Percentiles rank a stretch among this genome's conserved stretches.
Conservation (phyloP, 2,797 vertebrate species). For the Mionectes olivaceus region DNA sequence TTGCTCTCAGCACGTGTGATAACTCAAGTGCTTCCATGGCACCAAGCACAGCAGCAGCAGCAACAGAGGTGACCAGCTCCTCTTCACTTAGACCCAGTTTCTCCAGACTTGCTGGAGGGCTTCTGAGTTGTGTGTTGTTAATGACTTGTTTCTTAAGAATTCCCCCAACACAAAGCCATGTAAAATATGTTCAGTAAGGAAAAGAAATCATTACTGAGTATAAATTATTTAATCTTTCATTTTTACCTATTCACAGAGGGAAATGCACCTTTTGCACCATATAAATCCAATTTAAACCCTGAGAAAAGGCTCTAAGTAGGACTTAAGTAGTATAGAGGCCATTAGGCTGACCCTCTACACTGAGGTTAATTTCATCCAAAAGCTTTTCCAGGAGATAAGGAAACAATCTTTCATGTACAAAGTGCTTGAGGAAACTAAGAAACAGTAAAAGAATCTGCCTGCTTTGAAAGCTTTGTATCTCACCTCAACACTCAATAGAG, state of each 20-base stretch:
- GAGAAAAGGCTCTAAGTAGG: constrained; percentile 56
- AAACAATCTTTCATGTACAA: constrained; percentile 68
- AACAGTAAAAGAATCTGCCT: constrained; percentile 68
- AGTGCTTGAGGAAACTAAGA: constrained; percentile 71
- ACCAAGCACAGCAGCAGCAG: not conserved
- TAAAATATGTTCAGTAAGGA: not conserved
- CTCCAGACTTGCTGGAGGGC: not conserved
- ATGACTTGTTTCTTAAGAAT: not conserved
- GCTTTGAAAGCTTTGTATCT: constrained; percentile 67
- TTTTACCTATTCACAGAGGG: constrained; percentile 1
- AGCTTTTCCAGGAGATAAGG: constrained; percentile 70
- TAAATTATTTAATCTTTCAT: not conserved
- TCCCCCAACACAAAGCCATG: not conserved
- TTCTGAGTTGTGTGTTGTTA: not conserved
- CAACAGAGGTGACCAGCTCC: not conserved
- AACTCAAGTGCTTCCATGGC: not conserved
- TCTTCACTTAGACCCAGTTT: not conserved
- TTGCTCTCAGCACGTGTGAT: not conserved
- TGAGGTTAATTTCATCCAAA: constrained; percentile 68
- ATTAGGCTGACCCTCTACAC: constrained; percentile 49
- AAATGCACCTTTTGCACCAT: not conserved
- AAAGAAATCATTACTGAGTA: not conserved
- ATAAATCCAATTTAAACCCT: constrained; percentile 55
- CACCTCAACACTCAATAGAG: constrained; percentile 68
- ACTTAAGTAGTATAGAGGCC: constrained; percentile 17